Evolutionary conservation across 64 coral and sea anemone species (phyloP), one percentile per base, ranked within the genome.

Genomic region (Catalaphyllia jardinei): DNA sequence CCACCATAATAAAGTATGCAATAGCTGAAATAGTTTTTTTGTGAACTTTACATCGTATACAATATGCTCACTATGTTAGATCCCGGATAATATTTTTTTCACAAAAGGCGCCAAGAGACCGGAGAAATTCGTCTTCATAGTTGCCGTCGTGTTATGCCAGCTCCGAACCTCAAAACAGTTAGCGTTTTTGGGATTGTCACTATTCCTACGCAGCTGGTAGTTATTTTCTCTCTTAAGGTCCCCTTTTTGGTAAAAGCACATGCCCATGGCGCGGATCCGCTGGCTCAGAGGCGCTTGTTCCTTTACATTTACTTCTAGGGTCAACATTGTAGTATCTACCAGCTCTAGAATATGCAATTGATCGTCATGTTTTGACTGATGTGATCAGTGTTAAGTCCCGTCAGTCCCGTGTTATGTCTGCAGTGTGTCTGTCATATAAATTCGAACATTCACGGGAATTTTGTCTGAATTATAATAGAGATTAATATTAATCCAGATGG

Each of bases 71-170:
- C 79, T 59, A 83, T 83, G 79, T 57, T 59, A 83, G 79, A 64
- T 83, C 79, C 79, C 79, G 64, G 57, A 62, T 83, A 83, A 83
- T 83, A 83, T 83, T 83, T 83, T 83, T 59, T 62, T 11, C 79
- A 63, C 52, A 11, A 83, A 83, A 14, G 79, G 54, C 52, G 59
- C 79, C 79, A 83, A 83, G 54, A 62, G 79, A 83, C 55, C n/a
- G 79, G 54, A 83, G 79, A 83, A 83, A 64, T 83, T 83, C 79
- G 30, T 13, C n/a, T 83, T 83, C 49, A 83, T 83, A 64, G 24
- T 62, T 60, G 79, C 54, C 59, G 64, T 83, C 52, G 79, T 83
- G 15, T 15, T 57, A 13, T 57, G 54, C 8, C 12, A 12, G 15
- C 54, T 57, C 54, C 54, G 2, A 57, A 57, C 54, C 54, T 57